phyloP scores from a whole-genome alignment of 2,888 invertebrate genomes.

The Melipona beecheii region DNA sequence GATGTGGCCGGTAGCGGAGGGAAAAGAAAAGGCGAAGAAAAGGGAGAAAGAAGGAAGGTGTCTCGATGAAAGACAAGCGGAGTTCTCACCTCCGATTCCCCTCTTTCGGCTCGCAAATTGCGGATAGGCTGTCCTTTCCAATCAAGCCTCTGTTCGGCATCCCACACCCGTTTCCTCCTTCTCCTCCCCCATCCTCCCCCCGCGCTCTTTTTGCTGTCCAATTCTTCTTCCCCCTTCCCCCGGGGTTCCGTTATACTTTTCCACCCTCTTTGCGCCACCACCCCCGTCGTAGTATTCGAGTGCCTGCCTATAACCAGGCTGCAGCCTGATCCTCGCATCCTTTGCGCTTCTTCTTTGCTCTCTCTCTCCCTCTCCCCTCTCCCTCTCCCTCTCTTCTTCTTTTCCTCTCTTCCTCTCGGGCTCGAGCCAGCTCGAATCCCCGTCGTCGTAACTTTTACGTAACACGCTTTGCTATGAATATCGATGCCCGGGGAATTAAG shows the following conservation, averaged over 20 bases:
- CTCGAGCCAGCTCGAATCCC: conserved; percentile 35
- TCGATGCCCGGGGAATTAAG: conserved; percentile 76
- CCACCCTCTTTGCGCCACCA: conserved; percentile 56
- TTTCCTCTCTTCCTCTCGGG: conserved; percentile 1
- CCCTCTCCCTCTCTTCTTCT: too few species aligned
- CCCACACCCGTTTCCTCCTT: conserved; percentile 25
- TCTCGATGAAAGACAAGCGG: conserved; percentile 75
- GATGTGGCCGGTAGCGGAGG: conserved; percentile 31
- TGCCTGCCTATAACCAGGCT: conserved; percentile 65
- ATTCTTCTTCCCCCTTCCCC: conserved; percentile 69
- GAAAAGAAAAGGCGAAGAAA: conserved; percentile 32
- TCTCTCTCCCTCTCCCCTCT: too few species aligned
- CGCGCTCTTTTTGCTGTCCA: conserved; percentile 53
- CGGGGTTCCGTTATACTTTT: conserved; percentile 70
- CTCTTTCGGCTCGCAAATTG: conserved; percentile 75
- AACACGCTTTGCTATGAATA: conserved; percentile 79
- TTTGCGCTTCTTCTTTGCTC: conserved; percentile 46
- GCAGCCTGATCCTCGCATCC: conserved; percentile 68
- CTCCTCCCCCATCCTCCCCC: not conserved
- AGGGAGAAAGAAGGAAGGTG: conserved; percentile 65
- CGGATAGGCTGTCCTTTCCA: conserved; percentile 81
- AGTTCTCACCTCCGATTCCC: conserved; percentile 75
- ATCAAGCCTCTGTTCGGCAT: conserved; percentile 70
- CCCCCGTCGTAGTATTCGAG: conserved; percentile 48
- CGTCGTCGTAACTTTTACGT: conserved; percentile 72